Conservation (phyloP, 1,140 invertebrate genomes). For the Hydropsyche tenuis region DNA sequence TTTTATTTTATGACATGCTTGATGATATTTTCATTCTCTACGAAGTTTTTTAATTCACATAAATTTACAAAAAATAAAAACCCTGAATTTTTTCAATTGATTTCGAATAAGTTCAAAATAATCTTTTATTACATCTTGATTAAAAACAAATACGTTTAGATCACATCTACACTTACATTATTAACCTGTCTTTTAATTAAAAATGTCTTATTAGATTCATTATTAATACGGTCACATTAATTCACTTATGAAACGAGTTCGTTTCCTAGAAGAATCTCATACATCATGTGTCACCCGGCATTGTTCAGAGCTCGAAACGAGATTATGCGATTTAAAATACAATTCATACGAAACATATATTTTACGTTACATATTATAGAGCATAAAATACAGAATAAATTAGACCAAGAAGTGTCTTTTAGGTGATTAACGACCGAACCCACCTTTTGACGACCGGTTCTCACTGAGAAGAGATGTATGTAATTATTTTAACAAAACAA, state of each 20-base stretch:
- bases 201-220: too few species aligned
- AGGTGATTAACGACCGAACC: slow-evolving; percentile 29
- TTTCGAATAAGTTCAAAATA: too few species aligned
- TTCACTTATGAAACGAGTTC: neutral
- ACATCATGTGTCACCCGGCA: neutral
- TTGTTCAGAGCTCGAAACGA: neutral
- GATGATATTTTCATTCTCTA: too few species aligned
- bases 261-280: slow-evolving; percentile 4
- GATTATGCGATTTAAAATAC: neutral
- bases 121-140: too few species aligned
- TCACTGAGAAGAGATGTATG: neutral
- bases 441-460: slow-evolving; percentile 38
- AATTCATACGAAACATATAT: neutral
- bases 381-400: neutral
- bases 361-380: neutral
- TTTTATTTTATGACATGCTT: too few species aligned
- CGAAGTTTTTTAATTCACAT: too few species aligned
- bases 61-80: too few species aligned
- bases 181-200: too few species aligned
- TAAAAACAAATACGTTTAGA: too few species aligned
- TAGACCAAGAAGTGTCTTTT: neutral
- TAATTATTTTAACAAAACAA: slow-evolving; percentile 39
- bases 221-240: too few species aligned
- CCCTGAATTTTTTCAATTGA: too few species aligned
- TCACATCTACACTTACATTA: too few species aligned